Evolutionary conservation across 2,797 vertebrate genomes (phyloP), one percentile per base, ranked within the genome.

Genomic region (Coregonus suidteri): DNA sequence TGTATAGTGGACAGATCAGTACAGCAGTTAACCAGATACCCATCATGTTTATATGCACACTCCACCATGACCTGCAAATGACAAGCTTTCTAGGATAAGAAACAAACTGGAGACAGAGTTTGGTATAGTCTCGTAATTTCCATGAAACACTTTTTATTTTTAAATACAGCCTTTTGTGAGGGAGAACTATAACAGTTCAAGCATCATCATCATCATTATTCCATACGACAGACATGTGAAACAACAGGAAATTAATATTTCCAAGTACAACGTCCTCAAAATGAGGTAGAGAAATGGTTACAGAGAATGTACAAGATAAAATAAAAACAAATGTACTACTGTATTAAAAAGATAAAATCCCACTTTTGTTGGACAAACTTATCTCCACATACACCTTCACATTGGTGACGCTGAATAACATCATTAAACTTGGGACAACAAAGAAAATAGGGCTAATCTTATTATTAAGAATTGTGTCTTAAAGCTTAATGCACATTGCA

Each of bases 251-350:
- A 91, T 89, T 91, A 90, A 93, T 88, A 90, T 75, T 91, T 92
- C 87, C 91, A 91, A 90, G 91, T 86, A 87, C 88, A 86, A 82
- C 35, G 84, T 90, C 82, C 89, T 92, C 77, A 89, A 89, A 88
- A 87, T 92, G 93, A 93, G 93, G 93, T 93, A 93, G n/a, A n/a
- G 93, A 93, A 91, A 84, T 79, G 82, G 90, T 91, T 89, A 90
- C 88, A 91, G 85, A 90, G 83, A 91, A 91, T 90, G 87, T 86
- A 91, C 83, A 88, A 83, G 82, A 87, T 84, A 90, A 81, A 85
- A 77, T 67, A 80, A n/a, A n/a, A n/a, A 86, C 79, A 81, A 87
- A 86, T 67, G 76, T 83, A 85, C 85, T 90, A 82, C 78, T 82
- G 82, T 82, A 80, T 83, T 31, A 85, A 82, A 85, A 81, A 88